Evolutionary conservation across 2,888 invertebrate species (phyloP).

Genomic region (Dolichopus griseipennis): DNA sequence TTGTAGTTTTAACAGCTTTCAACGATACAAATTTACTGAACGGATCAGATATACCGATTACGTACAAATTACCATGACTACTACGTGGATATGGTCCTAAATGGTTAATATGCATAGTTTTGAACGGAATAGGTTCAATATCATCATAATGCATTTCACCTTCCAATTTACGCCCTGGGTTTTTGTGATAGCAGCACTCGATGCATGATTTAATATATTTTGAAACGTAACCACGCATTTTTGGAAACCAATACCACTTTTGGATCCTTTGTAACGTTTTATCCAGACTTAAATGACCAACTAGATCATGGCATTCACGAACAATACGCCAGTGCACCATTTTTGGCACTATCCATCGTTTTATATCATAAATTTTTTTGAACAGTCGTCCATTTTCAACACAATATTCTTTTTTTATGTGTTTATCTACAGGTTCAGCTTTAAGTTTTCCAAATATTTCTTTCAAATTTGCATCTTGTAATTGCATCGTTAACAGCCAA

Average conservation of each 20-base stretch:
- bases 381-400: constrained; percentile 20
- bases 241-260: constrained; percentile 36
- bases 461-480: constrained; percentile 9
- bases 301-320: constrained; percentile 18
- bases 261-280: constrained; percentile 27
- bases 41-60: too few species aligned
- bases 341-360: constrained; percentile 20
- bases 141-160: too few species aligned
- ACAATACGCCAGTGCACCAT: constrained; percentile 16
- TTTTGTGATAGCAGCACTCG: too few species aligned
- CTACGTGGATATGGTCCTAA: constrained; percentile 16
- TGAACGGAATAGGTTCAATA: constrained; percentile 14
- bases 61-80: constrained; percentile 13
- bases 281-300: constrained; percentile 19
- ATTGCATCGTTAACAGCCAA: constrained; percentile 2
- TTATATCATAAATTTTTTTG: constrained; percentile 13
- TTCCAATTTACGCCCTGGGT: too few species aligned
- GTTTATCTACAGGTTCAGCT: neutral
- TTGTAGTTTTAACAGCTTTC: constrained; percentile 16
- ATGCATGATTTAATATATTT: too few species aligned
- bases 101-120: constrained; percentile 18
- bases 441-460: neutral
- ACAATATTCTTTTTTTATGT: constrained; percentile 18
- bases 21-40: constrained; percentile 16
- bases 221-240: constrained; percentile 33